Evolutionary conservation across 1,140 invertebrate species (phyloP), one percentile per base, ranked within the genome.

Genomic region (Sesamia nonagrioides): DNA sequence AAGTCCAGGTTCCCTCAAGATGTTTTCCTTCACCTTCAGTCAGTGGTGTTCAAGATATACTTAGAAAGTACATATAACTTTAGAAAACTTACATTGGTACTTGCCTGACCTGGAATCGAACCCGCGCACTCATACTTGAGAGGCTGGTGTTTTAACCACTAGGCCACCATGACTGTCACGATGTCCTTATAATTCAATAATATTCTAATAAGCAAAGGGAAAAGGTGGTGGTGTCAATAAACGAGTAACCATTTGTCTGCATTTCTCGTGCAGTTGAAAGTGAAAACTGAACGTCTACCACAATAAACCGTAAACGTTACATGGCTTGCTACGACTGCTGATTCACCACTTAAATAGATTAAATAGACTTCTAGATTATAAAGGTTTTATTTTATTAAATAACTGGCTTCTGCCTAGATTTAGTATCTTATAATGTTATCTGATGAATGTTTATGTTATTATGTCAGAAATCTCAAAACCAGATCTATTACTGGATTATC

Each of bases 251-350:
- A 42, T 42, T 63, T 9, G 17, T 17, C 11, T 18, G 7, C 7
- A 18, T 11, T n/a, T n/a, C 18, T 27, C 40, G 42, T 27, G 1
- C 18, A 27, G 50, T 69, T 48, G 66, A 69, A 69, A 69, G 42
- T 21, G 66, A 69, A 48, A 69, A 50, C 18, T 15, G 13, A 69
- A 40, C 17, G 5, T 18, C 17, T 2, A 6, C n/a, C 6, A 63
- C 8, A 42, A 63, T 17, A 63, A 63, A 40, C 60, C 11, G 13
- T 50, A 5, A 15, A n/a, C 13, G 11, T 5, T 15, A 50, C 45
- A 50, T 50, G 15, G 0, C 15, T n/a, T 50, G 13, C 15, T n/a
- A 50, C n/a, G 15, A 13, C 45, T 2, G 45, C 45, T n/a, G 15
- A 50, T 50, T 50, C 45, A 50, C 45, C 45, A 50, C 45, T 50